A percentile compares a stretch with the other conserved stretches of the same genome.
Evolutionary conservation across 1,140 invertebrate species (phyloP).

Genomic region (Plectrocnemia conspersa): DNA sequence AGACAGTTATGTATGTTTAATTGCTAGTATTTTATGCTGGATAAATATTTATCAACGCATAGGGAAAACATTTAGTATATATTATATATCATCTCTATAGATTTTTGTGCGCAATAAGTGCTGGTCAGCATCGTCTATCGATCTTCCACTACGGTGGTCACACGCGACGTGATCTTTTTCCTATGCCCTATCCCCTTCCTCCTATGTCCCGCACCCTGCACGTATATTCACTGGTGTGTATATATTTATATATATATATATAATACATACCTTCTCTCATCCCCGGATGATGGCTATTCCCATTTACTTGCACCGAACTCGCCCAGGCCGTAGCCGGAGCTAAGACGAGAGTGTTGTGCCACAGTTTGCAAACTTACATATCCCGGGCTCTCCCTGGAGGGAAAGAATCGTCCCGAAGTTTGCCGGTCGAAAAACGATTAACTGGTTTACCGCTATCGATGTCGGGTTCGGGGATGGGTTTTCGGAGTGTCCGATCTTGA

Average conservation of each 20-base stretch:
- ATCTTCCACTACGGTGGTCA: conserved; percentile 10
- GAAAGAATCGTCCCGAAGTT: conserved; percentile 13
- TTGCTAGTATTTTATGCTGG: no score
- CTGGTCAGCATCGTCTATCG: conserved; percentile 21
- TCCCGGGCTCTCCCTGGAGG: conserved; percentile 3
- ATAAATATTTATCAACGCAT: no score
- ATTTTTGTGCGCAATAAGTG: conserved; percentile 15
- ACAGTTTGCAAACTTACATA: conserved; percentile 24
- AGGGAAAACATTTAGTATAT: no score
- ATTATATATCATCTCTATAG: no score
- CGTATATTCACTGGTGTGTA: neutral
- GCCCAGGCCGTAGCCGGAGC: no score
- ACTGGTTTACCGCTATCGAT: conserved; percentile 1
- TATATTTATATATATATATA: neutral
- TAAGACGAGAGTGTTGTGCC: conserved; percentile 17
- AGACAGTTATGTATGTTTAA: no score
- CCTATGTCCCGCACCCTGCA: neutral
- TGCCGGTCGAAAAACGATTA: conserved; percentile 26
- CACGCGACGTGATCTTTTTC: conserved; percentile 10
- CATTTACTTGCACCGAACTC: conserved; percentile 17
- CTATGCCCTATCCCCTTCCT: conserved; percentile 1
- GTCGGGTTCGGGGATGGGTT: no score
- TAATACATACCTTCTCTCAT: neutral
- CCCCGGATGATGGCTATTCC: conserved; percentile 1
- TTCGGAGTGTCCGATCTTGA: neutral